Evolutionary conservation across 2,888 invertebrate genomes (phyloP).

Genomic region (Phortica magna): DNA sequence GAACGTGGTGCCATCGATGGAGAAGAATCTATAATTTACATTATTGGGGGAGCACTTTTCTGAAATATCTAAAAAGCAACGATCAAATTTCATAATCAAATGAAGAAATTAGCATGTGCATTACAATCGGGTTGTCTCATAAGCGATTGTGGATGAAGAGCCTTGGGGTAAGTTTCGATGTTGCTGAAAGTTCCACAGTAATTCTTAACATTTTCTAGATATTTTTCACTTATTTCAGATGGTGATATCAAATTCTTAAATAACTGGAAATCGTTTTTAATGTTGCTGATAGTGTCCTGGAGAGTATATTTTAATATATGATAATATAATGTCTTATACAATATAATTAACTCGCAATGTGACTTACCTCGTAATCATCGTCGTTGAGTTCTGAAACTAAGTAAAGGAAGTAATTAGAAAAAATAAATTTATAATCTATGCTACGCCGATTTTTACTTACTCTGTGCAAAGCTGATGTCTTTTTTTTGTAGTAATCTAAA

Average conservation of each 20-base stretch:
- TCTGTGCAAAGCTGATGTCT: background rate
- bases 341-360: background rate
- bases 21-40: background rate
- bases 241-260: too few relatives aligned
- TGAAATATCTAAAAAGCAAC: background rate
- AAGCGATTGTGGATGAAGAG: background rate
- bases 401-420: background rate
- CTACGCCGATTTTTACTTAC: background rate
- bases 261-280: background rate
- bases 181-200: background rate
- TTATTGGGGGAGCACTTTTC: background rate
- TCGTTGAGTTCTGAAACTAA: background rate
- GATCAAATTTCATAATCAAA: background rate
- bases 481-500: background rate
- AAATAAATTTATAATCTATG: background rate
- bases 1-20: background rate
- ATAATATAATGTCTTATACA: background rate
- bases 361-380: background rate
- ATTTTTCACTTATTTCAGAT: too few relatives aligned
- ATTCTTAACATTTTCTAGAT: background rate
- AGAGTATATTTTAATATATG: background rate
- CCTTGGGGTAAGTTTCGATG: background rate
- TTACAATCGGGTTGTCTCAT: background rate
- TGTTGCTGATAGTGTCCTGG: background rate
- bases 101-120: background rate